phyloP scores from a whole-genome alignment of 2,113 vertebrate species.

The Sylvilagus bachmani region DNA sequence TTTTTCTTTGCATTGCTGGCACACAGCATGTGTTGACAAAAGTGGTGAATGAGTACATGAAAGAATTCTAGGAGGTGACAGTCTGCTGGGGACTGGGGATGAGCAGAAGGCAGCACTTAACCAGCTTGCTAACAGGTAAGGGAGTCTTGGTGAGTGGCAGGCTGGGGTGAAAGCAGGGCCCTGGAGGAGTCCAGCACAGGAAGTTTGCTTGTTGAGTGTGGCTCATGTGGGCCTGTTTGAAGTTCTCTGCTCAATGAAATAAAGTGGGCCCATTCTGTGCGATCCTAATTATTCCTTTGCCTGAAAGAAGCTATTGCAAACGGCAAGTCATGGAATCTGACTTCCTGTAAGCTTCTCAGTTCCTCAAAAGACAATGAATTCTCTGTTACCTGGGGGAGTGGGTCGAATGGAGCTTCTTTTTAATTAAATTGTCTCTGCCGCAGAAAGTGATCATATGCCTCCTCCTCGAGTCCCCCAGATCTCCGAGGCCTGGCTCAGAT shows the following conservation, averaged over 20 bases:
- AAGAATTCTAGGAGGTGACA: background rate
- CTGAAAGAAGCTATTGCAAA: constrained; percentile 71
- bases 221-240: constrained; percentile 62
- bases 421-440: constrained; percentile 75
- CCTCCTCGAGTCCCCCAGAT: background rate
- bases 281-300: constrained; percentile 55
- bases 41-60: background rate
- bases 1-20: background rate
- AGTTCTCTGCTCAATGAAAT: constrained; percentile 60
- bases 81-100: background rate
- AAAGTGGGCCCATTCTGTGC: constrained; percentile 54
- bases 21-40: background rate
- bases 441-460: constrained; percentile 61
- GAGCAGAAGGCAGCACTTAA: background rate
- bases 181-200: background rate
- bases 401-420: constrained; percentile 67
- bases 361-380: constrained; percentile 71
- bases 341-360: constrained; percentile 21
- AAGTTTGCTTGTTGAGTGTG: background rate
- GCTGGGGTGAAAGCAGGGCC: constrained; percentile 34
- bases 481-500: constrained; percentile 12
- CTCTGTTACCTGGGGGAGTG: constrained; percentile 77
- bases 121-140: background rate
- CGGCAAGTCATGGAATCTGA: constrained; percentile 62
- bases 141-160: background rate